Evolutionary conservation across 2,113 vertebrate species (phyloP).

Genomic region (Bettongia penicillata): DNA sequence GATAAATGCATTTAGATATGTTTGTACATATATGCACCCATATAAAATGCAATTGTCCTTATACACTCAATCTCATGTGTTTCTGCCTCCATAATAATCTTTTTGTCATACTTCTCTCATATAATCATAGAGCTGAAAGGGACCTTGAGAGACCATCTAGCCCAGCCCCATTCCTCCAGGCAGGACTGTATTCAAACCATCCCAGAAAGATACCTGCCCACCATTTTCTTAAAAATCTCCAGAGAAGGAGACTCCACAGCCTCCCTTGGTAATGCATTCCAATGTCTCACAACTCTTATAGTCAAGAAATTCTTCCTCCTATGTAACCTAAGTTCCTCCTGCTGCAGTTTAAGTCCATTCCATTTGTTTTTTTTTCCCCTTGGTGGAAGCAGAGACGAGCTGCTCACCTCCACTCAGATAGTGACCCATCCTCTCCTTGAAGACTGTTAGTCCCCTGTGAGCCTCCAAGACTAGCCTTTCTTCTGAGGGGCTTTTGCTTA

Average conservation of each 20-base stretch:
- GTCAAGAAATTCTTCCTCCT: neutral
- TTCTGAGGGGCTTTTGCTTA: neutral
- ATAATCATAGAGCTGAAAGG: conserved; percentile 3
- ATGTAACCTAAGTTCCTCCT: neutral
- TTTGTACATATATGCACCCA: neutral
- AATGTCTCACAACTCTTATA: neutral
- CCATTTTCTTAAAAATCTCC: neutral
- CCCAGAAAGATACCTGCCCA: neutral
- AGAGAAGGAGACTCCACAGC: neutral
- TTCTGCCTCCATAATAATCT: neutral
- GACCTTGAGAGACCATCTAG: conserved; percentile 1
- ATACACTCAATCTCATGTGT: neutral
- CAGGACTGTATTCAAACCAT: neutral
- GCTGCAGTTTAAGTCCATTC: neutral
- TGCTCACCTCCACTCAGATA: neutral
- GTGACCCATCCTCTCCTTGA: neutral
- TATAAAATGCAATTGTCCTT: conserved; percentile 1
- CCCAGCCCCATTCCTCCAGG: neutral
- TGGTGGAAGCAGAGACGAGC: neutral
- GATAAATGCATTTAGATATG: neutral
- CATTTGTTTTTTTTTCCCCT: neutral
- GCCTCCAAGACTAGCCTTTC: neutral
- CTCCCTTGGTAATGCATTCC: neutral
- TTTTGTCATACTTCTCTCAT: conserved; percentile 3
- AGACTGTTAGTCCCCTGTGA: neutral